Percentiles rank a stretch among this genome's conserved stretches.
Evolutionary conservation across 2,113 vertebrate species (phyloP).

Genomic region (Sorex araneus): DNA sequence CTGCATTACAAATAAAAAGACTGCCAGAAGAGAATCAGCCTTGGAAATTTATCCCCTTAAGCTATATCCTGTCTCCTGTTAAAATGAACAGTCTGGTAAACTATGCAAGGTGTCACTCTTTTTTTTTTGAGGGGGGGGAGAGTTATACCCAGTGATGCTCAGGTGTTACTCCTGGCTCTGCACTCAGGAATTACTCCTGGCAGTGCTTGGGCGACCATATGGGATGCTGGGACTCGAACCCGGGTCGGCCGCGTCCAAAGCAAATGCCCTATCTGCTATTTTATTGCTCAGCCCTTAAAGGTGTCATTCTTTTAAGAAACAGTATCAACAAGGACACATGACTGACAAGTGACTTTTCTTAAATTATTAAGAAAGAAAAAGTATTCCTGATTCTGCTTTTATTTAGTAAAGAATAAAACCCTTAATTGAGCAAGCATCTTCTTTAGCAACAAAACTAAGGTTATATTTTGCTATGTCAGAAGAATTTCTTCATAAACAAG

Average conservation of each 20-base stretch:
- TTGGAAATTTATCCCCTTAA: conserved; percentile 79
- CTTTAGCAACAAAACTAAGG: conserved; percentile 41
- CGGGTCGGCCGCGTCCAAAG: too few relatives aligned
- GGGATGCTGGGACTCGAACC: too few relatives aligned
- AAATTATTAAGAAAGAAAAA: conserved; percentile 45
- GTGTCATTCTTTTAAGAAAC: conserved; percentile 63
- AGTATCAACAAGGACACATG: background rate
- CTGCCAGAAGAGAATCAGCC: conserved; percentile 76
- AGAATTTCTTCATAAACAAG: conserved; percentile 15
- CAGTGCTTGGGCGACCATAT: too few relatives aligned
- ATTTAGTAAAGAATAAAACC: conserved; percentile 27
- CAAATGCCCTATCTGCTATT: too few relatives aligned
- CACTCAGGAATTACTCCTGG: too few relatives aligned
- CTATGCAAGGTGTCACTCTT: conserved; percentile 66
- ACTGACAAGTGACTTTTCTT: conserved; percentile 71
- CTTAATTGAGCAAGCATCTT: background rate
- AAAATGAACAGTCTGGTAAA: conserved; percentile 64
- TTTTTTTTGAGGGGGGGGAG: too few relatives aligned
- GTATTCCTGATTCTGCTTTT: conserved; percentile 35
- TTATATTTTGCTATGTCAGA: conserved; percentile 14
- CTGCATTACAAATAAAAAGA: background rate
- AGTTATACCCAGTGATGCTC: too few relatives aligned
- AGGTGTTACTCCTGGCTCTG: too few relatives aligned
- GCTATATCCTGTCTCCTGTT: conserved; percentile 64
- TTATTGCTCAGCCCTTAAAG: too few relatives aligned